Percentiles rank a stretch among this genome's conserved stretches.
These are phyloP conservation scores for Petrolisthes manimaculis DNA, from an alignment of 2,888 invertebrate genomes.

Conservation along the genomic window DNA sequence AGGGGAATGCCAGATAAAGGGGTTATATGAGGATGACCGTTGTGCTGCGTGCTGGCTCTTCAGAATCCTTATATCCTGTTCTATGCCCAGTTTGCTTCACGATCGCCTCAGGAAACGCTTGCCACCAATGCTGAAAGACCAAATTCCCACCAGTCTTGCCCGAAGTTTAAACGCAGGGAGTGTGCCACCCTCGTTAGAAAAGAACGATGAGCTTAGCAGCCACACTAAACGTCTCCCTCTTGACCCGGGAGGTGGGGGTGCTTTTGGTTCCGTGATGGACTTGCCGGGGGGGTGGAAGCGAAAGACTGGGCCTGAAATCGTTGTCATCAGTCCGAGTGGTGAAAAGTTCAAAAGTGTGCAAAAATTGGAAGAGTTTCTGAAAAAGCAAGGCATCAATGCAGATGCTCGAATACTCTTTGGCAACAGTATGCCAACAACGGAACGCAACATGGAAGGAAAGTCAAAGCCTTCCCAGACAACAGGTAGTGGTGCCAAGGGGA, in stretches of 20 bases:
- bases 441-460: conserved; percentile 19
- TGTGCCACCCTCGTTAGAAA: neutral
- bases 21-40: conserved; percentile 55
- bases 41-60: conserved; percentile 63
- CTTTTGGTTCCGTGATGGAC: conserved; percentile 63
- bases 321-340: conserved; percentile 62
- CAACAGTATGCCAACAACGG: conserved; percentile 35
- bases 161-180: conserved; percentile 45
- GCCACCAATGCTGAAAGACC: conserved; percentile 55
- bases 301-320: conserved; percentile 57
- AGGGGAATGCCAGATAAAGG: conserved; percentile 56
- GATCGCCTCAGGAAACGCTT: conserved; percentile 61
- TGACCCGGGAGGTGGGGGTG: conserved; percentile 49
- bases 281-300: conserved; percentile 64
- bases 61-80: conserved; percentile 45
- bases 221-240: conserved; percentile 40
- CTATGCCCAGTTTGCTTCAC: conserved; percentile 60
- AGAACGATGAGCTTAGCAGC: conserved; percentile 30
- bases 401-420: conserved; percentile 65
- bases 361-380: conserved; percentile 63
- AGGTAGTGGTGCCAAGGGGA: conserved; percentile 24
- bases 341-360: conserved; percentile 61
- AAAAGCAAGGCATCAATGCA: conserved; percentile 56
- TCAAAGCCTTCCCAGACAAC: conserved; percentile 11
- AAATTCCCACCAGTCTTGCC: conserved; percentile 62